These are phyloP conservation scores for Yponomeuta plumbellus DNA, from an alignment of 2,888 invertebrate species.

Conservation along the genomic window DNA sequence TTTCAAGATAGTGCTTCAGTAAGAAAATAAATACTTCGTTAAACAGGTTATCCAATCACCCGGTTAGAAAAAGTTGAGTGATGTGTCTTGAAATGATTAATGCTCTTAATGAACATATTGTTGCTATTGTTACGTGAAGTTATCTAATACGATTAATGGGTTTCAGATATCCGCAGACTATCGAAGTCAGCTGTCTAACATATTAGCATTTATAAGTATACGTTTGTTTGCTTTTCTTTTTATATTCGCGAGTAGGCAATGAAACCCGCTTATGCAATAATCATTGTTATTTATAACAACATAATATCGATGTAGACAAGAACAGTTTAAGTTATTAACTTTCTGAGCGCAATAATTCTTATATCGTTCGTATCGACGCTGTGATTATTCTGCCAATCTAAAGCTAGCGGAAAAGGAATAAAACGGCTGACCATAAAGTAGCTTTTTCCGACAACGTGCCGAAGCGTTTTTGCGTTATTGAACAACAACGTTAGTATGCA, in stretches of 20 bases:
- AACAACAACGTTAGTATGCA: neutral
- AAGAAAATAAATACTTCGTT: neutral
- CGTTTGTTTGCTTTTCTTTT: neutral
- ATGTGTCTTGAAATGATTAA: neutral
- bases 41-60: conserved; percentile 1
- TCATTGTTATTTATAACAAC: neutral
- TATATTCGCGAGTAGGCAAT: neutral
- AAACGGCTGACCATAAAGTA: neutral
- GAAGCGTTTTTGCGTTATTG: neutral
- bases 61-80: neutral
- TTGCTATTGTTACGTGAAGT: neutral
- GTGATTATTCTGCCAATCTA: neutral
- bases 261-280: too few relatives aligned
- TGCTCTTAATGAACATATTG: neutral
- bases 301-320: neutral
- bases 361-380: neutral
- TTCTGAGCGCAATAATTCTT: neutral
- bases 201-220: neutral
- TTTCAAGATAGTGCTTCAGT: neutral
- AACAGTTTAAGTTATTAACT: neutral
- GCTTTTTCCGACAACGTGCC: neutral
- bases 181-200: neutral
- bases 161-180: neutral
- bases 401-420: neutral
- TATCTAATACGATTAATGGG: neutral